Evolutionary conservation across 2,888 invertebrate species (phyloP), one percentile per base, ranked within the genome.

Genomic region (Lepetodrilus schrolli): DNA sequence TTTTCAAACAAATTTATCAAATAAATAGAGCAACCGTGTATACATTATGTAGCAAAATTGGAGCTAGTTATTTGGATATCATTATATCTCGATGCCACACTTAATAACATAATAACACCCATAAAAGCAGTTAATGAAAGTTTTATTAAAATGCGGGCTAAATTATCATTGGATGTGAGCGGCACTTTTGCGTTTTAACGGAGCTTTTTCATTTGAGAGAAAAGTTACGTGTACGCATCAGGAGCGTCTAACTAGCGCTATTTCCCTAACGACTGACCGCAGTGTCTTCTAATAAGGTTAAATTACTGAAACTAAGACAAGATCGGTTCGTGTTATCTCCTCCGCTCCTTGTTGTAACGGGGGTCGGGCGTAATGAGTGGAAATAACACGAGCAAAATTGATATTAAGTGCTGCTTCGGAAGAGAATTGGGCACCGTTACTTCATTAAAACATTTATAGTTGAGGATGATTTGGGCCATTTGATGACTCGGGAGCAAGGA

Each of bases 381-480:
- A 47, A 47, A 68, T 68, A 43, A 47, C 68, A 68, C 26, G 38
- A 47, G 43, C 43, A 23, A 68, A 68, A 68, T 68, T 68, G 68
- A 68, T 68, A 68, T 43, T 68, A 68, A 68, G 47, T 68, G 68
- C 68, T 47, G 26, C 68, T 47, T 47, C 47, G 68, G 68, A 68
- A 47, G 43, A 38, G 68, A 68, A 43, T 47, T 47, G 68, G 30
- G 47, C 43, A 58, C 68, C 68, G 38, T 68, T 68, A 38, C 68
- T 68, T 68, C 68, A 68, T 68, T 68, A 68, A 68, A 68, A 68
- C 68, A 47, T 68, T 68, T 68, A 68, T 68, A 68, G 43, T 47
- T 38, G 38, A 26, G 30, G 68, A 68, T 68, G 68, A 68, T 43
- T 68, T 47, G 26, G 68, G 68, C 38, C 38, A 47, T 43, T 58